A percentile compares a stretch with the other conserved stretches of the same genome.
These are phyloP conservation scores for Pseudonaja textilis DNA, from an alignment of 2,113 vertebrate genomes.

Conservation along the genomic window DNA sequence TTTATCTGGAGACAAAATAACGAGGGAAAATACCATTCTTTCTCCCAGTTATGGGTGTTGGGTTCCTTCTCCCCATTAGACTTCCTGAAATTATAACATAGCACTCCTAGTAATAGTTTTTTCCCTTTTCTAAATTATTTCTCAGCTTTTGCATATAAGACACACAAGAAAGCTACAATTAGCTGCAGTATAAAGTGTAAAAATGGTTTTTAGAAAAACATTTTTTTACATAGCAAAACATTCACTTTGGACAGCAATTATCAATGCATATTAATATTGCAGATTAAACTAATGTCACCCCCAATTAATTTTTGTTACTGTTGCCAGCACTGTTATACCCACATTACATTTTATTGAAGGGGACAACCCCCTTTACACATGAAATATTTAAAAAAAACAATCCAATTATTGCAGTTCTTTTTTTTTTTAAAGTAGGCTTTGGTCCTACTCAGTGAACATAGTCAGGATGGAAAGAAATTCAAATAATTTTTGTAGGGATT, in stretches of 20 bases:
- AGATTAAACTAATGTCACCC: constrained; percentile 44
- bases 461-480: constrained; percentile 47
- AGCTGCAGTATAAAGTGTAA: constrained; percentile 69
- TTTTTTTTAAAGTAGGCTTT: constrained; percentile 60
- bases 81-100: constrained; percentile 40
- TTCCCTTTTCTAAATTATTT: constrained; percentile 48
- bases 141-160: constrained; percentile 59
- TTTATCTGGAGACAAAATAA: constrained; percentile 54
- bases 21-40: constrained; percentile 52
- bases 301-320: constrained; percentile 29
- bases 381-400: constrained; percentile 65
- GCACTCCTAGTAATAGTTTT: constrained; percentile 48
- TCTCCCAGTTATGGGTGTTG: constrained; percentile 43
- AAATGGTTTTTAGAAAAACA: constrained; percentile 73
- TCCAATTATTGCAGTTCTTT: constrained; percentile 71
- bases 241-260: constrained; percentile 57
- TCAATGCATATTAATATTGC: constrained; percentile 53
- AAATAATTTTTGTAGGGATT: constrained; percentile 47
- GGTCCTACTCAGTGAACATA: constrained; percentile 60
- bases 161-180: constrained; percentile 57
- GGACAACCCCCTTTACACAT: constrained; percentile 61
- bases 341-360: constrained; percentile 46
- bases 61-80: constrained; percentile 36
- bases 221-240: constrained; percentile 71
- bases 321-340: constrained; percentile 49